Conservation (phyloP, 2,888 invertebrate genomes). For the Peribatodes rhomboidaria region DNA sequence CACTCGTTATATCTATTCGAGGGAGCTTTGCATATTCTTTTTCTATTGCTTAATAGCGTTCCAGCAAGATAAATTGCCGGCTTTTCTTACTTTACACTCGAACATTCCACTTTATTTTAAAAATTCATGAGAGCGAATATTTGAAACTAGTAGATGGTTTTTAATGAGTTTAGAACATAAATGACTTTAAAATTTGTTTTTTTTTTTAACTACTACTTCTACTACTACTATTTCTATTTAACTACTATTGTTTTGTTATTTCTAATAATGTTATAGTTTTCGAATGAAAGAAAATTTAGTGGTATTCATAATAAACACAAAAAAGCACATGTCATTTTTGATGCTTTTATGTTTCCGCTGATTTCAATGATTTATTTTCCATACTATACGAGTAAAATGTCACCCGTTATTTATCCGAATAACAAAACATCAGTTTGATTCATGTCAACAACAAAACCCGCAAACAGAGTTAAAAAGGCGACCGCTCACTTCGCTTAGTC, state of each 20-base stretch:
- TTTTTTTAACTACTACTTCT: too few relatives aligned
- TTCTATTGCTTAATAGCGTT: constrained; percentile 28
- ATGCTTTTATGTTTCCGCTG: constrained; percentile 1
- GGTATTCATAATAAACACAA: too few relatives aligned
- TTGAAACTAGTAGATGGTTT: not conserved
- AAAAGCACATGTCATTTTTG: too few relatives aligned
- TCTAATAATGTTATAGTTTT: too few relatives aligned
- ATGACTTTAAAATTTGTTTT: not conserved
- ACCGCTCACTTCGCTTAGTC: constrained; percentile 52
- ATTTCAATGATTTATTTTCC: not conserved
- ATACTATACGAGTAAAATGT: constrained; percentile 5
- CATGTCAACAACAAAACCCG: constrained; percentile 33
- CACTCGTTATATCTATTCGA: constrained; percentile 37
- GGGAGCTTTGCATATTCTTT: constrained; percentile 26
- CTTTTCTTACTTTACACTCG: constrained; percentile 23
- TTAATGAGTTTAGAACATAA: not conserved
- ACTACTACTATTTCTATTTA: too few relatives aligned
- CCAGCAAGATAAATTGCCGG: constrained; percentile 29
- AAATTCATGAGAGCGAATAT: constrained; percentile 4
- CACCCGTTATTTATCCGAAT: constrained; percentile 12
- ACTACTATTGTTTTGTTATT: too few relatives aligned
- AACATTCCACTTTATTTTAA: constrained; percentile 22
- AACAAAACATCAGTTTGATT: constrained; percentile 26
- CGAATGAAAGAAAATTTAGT: too few relatives aligned
- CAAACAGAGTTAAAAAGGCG: constrained; percentile 47